A percentile compares a stretch with the other conserved stretches of the same genome.
Evolutionary conservation across 1,140 invertebrate genomes (phyloP).

Genomic region (Lepidurus couesii): DNA sequence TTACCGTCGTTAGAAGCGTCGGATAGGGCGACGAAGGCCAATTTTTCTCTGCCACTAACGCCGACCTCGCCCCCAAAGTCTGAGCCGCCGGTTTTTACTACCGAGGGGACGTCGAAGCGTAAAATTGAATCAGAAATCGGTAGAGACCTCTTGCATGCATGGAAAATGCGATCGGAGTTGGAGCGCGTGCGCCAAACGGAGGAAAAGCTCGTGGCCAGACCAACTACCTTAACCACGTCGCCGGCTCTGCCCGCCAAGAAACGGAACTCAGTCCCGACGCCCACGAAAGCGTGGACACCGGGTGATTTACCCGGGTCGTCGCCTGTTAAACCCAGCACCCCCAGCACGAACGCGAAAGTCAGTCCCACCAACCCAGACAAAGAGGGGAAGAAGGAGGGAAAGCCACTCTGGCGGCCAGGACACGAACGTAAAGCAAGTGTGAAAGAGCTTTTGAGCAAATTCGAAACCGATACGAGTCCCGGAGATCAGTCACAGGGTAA

Average conservation of each 20-base stretch:
- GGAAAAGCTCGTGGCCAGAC: not conserved
- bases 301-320: conserved; percentile 3
- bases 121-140: conserved; percentile 54
- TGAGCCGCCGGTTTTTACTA: not conserved
- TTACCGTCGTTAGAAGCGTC: conserved; percentile 27
- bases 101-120: conserved; percentile 39
- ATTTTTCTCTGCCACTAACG: not conserved
- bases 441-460: conserved; percentile 45
- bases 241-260: not conserved
- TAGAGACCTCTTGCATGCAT: conserved; percentile 49
- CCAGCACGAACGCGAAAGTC: conserved; percentile 23
- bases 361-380: conserved; percentile 20
- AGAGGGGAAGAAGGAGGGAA: conserved; percentile 26
- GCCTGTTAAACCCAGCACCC: not conserved
- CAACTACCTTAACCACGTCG: not conserved
- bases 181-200: conserved; percentile 40
- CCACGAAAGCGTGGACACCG: not conserved
- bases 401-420: conserved; percentile 2
- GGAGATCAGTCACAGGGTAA: not conserved
- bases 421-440: conserved; percentile 44
- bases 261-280: not conserved
- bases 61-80: not conserved
- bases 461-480: conserved; percentile 40
- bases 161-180: conserved; percentile 50
- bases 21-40: not conserved